Percentiles rank a stretch among this genome's conserved stretches.
phyloP scores from a whole-genome alignment of 64 coral and sea anemone species.

The Trachythela sp. region DNA sequence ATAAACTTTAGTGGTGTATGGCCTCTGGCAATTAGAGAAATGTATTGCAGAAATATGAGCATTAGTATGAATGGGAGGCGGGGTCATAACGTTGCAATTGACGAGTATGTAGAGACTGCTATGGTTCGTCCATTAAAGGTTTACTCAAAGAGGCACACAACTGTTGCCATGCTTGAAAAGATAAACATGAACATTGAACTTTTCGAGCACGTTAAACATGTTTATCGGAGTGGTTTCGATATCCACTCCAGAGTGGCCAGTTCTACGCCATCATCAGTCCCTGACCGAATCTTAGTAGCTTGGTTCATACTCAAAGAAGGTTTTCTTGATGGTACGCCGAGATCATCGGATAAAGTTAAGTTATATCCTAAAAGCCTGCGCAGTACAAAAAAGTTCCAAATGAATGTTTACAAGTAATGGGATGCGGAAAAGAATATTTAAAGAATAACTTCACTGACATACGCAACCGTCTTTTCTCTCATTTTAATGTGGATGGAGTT shows the following conservation, averaged over 20 bases:
- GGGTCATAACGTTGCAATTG: background rate
- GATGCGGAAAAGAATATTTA: background rate
- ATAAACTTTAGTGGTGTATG: background rate
- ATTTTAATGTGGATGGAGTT: background rate
- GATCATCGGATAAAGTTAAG: background rate
- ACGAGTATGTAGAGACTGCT: background rate
- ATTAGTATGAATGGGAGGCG: background rate
- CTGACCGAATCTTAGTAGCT: constrained; percentile 15
- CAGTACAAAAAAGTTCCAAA: background rate
- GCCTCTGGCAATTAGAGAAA: background rate
- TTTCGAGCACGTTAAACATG: background rate
- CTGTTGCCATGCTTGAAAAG: constrained; percentile 17
- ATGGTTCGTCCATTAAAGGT: background rate
- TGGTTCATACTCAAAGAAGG: constrained; percentile 19
- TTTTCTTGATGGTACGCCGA: background rate
- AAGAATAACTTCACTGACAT: background rate
- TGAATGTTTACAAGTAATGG: background rate
- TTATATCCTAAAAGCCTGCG: background rate
- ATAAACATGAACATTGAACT: constrained; percentile 32
- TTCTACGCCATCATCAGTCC: background rate
- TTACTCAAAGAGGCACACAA: constrained; percentile 23
- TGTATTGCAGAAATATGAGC: background rate
- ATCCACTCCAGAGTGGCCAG: background rate
- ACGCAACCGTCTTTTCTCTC: background rate
- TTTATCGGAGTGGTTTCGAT: constrained; percentile 5